phyloP scores from a whole-genome alignment of 2,797 vertebrate species.

The Xyrichtys novacula region DNA sequence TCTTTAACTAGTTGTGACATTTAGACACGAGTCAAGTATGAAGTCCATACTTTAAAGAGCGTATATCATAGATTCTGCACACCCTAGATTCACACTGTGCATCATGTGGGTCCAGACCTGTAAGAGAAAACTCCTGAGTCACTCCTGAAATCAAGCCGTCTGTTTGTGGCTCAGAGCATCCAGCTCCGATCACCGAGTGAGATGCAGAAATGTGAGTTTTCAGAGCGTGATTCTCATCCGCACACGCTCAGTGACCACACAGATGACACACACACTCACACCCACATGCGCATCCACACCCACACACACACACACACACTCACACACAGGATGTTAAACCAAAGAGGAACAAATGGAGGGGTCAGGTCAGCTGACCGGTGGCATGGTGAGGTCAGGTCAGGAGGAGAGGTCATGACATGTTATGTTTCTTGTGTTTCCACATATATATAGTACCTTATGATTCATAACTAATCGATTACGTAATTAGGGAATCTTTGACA shows the following conservation, averaged over 20 bases:
- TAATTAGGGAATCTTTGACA: background rate
- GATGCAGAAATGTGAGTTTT: background rate
- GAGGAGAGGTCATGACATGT: slow-evolving; percentile 6
- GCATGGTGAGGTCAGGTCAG: slow-evolving; percentile 21
- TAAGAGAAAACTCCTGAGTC: no score
- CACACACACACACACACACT: background rate
- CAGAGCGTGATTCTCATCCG: background rate
- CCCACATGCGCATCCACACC: no score
- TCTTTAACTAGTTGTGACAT: no score
- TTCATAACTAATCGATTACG: background rate
- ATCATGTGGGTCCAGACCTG: no score
- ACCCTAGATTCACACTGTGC: no score
- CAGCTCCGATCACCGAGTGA: background rate
- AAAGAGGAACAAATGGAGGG: background rate
- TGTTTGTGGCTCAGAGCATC: background rate
- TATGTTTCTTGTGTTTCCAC: background rate
- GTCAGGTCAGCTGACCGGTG: slow-evolving; percentile 44
- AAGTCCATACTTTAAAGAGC: no score
- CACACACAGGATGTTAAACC: background rate
- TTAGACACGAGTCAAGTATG: no score
- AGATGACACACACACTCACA: background rate
- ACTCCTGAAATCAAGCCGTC: background rate
- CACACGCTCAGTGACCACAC: slow-evolving; percentile 25
- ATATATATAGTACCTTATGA: background rate
- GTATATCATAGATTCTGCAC: no score